These are phyloP conservation scores for Nomada flava DNA, from an alignment of 2,888 invertebrate species.

Conservation along the genomic window DNA sequence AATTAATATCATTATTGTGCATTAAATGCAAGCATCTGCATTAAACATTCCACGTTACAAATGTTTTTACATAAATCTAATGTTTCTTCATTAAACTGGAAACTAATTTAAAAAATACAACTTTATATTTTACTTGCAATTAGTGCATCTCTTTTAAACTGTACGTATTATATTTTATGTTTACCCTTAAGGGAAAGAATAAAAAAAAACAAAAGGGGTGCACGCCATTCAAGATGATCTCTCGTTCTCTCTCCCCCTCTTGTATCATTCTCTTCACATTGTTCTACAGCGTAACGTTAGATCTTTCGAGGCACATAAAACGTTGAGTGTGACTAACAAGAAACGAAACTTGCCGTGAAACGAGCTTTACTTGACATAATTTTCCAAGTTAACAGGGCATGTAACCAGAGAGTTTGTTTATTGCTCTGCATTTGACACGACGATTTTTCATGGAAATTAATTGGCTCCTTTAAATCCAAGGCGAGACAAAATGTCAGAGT, in stretches of 20 bases:
- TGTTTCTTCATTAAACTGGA: neutral
- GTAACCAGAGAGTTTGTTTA: slow-evolving; percentile 37
- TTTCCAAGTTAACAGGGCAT: slow-evolving; percentile 32
- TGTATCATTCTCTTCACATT: neutral
- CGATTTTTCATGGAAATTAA: slow-evolving; percentile 29
- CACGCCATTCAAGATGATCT: neutral
- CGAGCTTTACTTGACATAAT: slow-evolving; percentile 36
- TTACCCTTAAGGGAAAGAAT: neutral
- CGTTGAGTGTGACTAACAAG: slow-evolving; percentile 4
- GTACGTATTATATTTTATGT: neutral
- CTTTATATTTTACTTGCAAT: no score
- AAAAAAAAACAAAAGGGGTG: neutral
- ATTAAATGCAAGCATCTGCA: neutral
- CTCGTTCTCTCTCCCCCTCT: neutral
- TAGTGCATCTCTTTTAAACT: no score
- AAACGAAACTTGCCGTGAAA: slow-evolving; percentile 11
- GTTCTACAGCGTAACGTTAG: slow-evolving; percentile 31
- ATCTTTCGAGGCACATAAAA: slow-evolving; percentile 8
- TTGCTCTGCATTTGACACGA: slow-evolving; percentile 11
- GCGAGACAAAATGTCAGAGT: slow-evolving; percentile 4
- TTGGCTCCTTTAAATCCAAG: slow-evolving; percentile 31
- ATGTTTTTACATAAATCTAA: neutral
- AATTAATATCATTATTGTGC: neutral
- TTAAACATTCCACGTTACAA: neutral
- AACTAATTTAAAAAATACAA: neutral